Evolutionary conservation across 2,888 invertebrate genomes (phyloP), one percentile per base, ranked within the genome.

Genomic region (Conops quadrifasciatus): DNA sequence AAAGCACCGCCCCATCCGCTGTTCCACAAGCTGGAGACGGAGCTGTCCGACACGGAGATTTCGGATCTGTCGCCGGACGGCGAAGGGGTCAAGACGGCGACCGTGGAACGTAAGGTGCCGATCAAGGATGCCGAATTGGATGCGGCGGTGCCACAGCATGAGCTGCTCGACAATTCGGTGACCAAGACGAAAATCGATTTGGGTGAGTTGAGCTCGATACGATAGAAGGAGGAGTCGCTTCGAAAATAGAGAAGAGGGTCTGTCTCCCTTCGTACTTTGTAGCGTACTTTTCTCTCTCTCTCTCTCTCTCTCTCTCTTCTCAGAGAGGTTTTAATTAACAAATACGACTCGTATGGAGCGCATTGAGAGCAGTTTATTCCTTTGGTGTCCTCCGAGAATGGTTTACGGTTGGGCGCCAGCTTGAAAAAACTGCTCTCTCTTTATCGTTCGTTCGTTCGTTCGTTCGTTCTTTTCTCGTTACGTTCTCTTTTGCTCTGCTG

Each of bases 101-200:
- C 92, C 0, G 91, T 92, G 19, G 92, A 93, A 81, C 86, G 92
- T 70, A 92, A 92, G 80, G 83, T 90, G 69, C 90, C 90, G 0
- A 87, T 89, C 28, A 89, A 89, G 80, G 89, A 94, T 80, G 95
- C 95, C 86, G 88, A 95, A 79, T 95, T 95, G 87, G 90, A 92
- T 75, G 94, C 94, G 0, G 93, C 97, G 73, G 96, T 96, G 67
- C 94, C 21, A 53, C 94, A 94, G 77, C 93, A 94, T 78, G 92
- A 92, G 82, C 88, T 96, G 75, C 89, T 97, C 65, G 97, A 97
- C 86, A 94, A 93, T 79, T 93, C 95, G 1, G 94, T 92, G 19
- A 94, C 91, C 75, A 92, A 92, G 85, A 90, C 91, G 74, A 94
- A 93, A 87, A 95, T 94, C 21, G 96, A 96, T 86, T 88, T 97